Base-by-base conservation (phyloP, 2,888 invertebrate genomes). In the Deroplatys truncata region DNA sequence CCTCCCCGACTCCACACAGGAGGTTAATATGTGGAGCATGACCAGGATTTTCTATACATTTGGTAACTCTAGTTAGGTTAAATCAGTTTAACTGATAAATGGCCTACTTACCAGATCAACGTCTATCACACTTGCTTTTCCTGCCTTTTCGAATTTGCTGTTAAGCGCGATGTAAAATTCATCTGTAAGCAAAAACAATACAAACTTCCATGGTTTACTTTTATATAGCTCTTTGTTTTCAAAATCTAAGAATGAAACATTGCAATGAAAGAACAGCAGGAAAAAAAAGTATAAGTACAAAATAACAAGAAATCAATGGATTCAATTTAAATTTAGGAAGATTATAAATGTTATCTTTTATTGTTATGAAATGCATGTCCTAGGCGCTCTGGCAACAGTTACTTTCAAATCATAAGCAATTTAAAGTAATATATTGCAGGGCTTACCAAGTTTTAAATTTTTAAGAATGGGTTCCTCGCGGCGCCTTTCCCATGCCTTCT, bases 71-170 rank as follows among this genome's bases (percentile, higher is more conserved):
- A 35, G 35, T 35, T 35, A 35, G 35, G 4, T 8, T 35, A 31
- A 31, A 31, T 31, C 2, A 31, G 5, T 35, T 5, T 35, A 43
- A 43, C 43, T 35, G 13, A 43, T 43, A 84, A 20, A 28, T 28
- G 84, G 13, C 13, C 25, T 56, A 87, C 92, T 91, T 92, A 94
- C 94, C 91, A 98, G 94, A 92, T 98, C 98, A 15, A 98, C 95
- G 93, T 98, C 98, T 43, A 98, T 95, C 5, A 97, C 96, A 93
- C 96, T 96, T 28, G 97, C 95, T 91, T 95, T 94, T 28, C 95
- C 95, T 89, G 94, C 94, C 83, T 94, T 94, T 85, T 95, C 94
- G 92, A 95, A 96, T 91, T 95, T 95, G 91, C 96, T 95, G 90
- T 97, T 96, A 84, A 98, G 92, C 90, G 96, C 95, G 92, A 95